Evolutionary conservation across 2,888 invertebrate species (phyloP).

Genomic region (Achlya flavicornis): DNA sequence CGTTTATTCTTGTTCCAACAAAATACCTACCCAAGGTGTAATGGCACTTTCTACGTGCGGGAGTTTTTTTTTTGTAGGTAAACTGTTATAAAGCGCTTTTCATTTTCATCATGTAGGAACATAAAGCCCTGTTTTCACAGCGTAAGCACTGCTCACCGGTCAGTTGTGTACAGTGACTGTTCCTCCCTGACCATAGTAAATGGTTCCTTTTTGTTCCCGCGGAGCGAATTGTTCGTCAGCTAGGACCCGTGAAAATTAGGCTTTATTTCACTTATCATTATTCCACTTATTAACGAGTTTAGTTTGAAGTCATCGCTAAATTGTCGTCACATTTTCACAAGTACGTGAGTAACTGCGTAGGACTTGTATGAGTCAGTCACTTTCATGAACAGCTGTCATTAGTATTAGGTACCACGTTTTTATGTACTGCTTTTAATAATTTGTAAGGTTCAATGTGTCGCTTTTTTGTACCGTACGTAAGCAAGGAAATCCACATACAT

Average conservation of each 20-base stretch:
- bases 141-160: too few species aligned
- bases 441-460: conserved; percentile 8
- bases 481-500: not conserved
- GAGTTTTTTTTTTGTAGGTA: not conserved
- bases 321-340: not conserved
- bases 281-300: not conserved
- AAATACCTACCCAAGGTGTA: conserved; percentile 2
- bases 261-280: not conserved
- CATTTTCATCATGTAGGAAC: not conserved
- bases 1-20: conserved; percentile 12
- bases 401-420: not conserved
- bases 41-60: not conserved
- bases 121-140: too few species aligned
- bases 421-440: not conserved
- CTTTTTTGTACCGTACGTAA: conserved; percentile 3
- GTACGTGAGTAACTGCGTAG: not conserved
- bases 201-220: too few species aligned
- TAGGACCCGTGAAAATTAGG: too few species aligned
- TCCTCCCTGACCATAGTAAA: too few species aligned
- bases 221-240: too few species aligned
- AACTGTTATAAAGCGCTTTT: not conserved
- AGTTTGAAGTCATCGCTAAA: not conserved
- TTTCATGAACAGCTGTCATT: conserved; percentile 12
- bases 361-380: conserved; percentile 4
- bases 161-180: too few species aligned